These are phyloP conservation scores for Cheiracanthium punctorium DNA, from an alignment of 2,888 invertebrate species.

Conservation along the genomic window DNA sequence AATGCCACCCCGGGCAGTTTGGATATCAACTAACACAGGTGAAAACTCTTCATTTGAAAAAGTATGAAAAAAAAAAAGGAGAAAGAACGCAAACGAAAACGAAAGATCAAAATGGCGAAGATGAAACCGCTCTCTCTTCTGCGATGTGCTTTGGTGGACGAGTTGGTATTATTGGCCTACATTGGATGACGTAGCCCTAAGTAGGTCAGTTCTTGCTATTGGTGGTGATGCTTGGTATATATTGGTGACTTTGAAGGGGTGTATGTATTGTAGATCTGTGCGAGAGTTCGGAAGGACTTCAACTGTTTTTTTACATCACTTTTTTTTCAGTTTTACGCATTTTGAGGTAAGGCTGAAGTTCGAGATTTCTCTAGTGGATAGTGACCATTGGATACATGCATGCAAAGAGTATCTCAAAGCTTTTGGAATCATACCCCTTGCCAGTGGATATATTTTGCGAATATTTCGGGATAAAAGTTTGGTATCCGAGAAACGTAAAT, in stretches of 20 bases:
- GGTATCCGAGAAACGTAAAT: background rate
- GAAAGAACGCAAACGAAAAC: background rate
- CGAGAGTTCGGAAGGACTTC: background rate
- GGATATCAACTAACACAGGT: constrained; percentile 24
- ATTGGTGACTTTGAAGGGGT: constrained; percentile 36
- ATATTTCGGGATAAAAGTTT: background rate
- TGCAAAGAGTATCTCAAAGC: background rate
- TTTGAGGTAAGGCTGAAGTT: constrained; percentile 35
- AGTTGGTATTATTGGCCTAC: constrained; percentile 53
- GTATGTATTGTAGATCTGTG: constrained; percentile 34
- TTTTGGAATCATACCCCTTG: background rate
- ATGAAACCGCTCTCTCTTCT: constrained; percentile 5
- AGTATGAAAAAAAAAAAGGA: background rate
- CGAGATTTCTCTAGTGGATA: background rate
- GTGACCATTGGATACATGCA: constrained; percentile 15
- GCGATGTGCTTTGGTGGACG: constrained; percentile 33
- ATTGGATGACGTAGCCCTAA: constrained; percentile 52
- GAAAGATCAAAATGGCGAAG: constrained; percentile 16
- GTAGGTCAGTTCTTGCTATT: constrained; percentile 61
- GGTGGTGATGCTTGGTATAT: constrained; percentile 54
- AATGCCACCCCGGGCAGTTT: background rate
- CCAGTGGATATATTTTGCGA: constrained; percentile 6
- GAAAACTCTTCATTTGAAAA: constrained; percentile 35
- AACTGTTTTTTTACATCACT: background rate
- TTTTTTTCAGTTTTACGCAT: background rate